phyloP scores from a whole-genome alignment of 2,888 invertebrate species.

The Abrostola tripartita region DNA sequence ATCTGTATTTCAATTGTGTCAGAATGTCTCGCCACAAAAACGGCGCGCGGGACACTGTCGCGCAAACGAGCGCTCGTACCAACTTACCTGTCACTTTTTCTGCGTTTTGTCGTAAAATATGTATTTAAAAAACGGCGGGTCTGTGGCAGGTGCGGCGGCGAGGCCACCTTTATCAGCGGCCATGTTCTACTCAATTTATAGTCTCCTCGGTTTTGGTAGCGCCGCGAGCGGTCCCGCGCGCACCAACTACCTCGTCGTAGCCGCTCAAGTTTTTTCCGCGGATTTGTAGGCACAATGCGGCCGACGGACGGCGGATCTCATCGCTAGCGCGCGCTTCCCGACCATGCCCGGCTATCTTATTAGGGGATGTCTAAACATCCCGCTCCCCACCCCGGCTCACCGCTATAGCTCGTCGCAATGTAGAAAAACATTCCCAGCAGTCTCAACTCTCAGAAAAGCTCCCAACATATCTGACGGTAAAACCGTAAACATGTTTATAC shows the following conservation, averaged over 20 bases:
- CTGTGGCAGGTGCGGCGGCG: conserved; percentile 74
- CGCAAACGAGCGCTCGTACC: conserved; percentile 45
- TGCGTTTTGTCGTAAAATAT: conserved; percentile 78
- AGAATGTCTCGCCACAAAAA: conserved; percentile 43
- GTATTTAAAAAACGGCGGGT: conserved; percentile 71
- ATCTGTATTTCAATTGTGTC: conserved; percentile 47
- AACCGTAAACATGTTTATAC: not conserved
- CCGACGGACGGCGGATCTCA: conserved; percentile 38
- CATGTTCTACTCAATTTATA: conserved; percentile 78
- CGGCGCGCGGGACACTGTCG: conserved; percentile 40
- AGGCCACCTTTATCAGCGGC: conserved; percentile 75
- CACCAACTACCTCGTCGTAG: conserved; percentile 34
- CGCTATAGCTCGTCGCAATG: no score
- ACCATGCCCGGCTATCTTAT: no score
- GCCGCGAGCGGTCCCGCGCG: conserved; percentile 75
- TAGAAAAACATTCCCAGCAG: no score
- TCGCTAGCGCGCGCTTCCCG: not conserved
- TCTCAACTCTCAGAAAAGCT: no score
- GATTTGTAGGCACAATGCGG: conserved; percentile 34
- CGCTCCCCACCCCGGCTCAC: no score
- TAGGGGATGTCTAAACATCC: no score
- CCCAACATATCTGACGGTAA: not conserved
- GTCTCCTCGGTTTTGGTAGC: conserved; percentile 74
- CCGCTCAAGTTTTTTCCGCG: conserved; percentile 25
- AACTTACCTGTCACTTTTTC: conserved; percentile 73